Base-by-base conservation (phyloP, 2,113 vertebrate species). In the Noctilio leporinus region DNA sequence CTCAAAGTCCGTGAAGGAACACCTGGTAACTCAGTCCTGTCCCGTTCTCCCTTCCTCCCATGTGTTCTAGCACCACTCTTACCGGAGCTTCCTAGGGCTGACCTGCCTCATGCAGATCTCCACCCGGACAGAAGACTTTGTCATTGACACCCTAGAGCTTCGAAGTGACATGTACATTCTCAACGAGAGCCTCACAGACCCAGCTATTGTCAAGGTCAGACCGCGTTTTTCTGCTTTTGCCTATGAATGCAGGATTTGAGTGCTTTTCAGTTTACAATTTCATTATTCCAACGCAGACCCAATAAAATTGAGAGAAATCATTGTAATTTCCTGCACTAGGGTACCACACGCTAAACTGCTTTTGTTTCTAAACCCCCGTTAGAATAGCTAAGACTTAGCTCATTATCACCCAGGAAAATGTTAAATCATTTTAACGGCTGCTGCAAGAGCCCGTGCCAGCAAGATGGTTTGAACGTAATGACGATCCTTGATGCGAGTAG, bases 41-140 rank as follows among this genome's bases (percentile, higher is more conserved):
- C 26, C 26, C 1, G 0, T 6, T 77, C 22, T 30, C 45, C 64
- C 22, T 9, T 7, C 26, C 1, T 15, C 2, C 17, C 2, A 0
- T 84, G 1, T 33, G 43, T 47, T 1, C 4, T 95, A 99, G 99
- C 99, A 99, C 95, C 99, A 99, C 96, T 99, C 99, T 35, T 99
- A 99, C 97, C 98, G 99, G 96, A 99, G 99, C 93, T 99, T 99
- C 96, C 98, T 99, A 0, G 99, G 99, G 75, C 96, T 99, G 89
- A 99, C 99, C 0, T 99, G 99, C 91, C 98, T 99, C 95, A 99
- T 99, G 99, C 99, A 99, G 96, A 99, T 99, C 91, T 99, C 99
- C 75, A 99, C 99, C 20, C 98, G 99, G 5, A 98, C 98, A 0
- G 99, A 99, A 85, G 99, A 99, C 78, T 99, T 99, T 96, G 98